Percentiles rank a stretch among this genome's conserved stretches.
Evolutionary conservation across 2,888 invertebrate genomes (phyloP).

Genomic region (Danaus chrysippus): DNA sequence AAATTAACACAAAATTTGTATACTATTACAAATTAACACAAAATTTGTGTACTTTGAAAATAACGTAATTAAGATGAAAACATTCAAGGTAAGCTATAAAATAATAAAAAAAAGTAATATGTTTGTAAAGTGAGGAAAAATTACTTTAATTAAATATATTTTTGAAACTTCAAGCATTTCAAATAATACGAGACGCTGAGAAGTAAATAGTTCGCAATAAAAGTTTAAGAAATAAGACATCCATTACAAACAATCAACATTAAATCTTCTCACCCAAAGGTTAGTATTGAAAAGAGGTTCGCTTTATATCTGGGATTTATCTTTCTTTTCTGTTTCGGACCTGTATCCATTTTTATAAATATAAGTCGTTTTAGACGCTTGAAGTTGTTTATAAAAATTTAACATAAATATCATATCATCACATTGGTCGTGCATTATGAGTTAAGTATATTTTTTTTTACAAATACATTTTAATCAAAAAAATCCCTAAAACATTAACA

Average conservation of each 20-base stretch:
- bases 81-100: no score
- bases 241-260: no score
- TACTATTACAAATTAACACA: neutral
- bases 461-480: neutral
- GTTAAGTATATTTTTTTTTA: neutral
- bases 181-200: slow-evolving; percentile 9
- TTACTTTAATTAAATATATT: no score
- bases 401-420: neutral
- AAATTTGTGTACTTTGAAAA: no score
- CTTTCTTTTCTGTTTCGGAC: slow-evolving; percentile 58
- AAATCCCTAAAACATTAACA: no score
- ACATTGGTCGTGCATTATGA: neutral
- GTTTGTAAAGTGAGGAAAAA: no score
- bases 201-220: slow-evolving; percentile 7
- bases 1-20: no score
- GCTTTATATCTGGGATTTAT: slow-evolving; percentile 75
- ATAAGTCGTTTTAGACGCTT: neutral
- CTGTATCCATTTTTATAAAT: slow-evolving; percentile 58
- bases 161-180: no score
- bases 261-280: slow-evolving; percentile 71
- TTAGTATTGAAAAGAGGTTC: slow-evolving; percentile 73
- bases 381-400: neutral
- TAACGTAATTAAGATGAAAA: no score
- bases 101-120: no score
- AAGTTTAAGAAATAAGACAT: neutral